Percentiles rank a stretch among this genome's conserved stretches.
These are phyloP conservation scores for Xylocopa sonorina DNA, from an alignment of 1,140 invertebrate species.

Conservation along the genomic window DNA sequence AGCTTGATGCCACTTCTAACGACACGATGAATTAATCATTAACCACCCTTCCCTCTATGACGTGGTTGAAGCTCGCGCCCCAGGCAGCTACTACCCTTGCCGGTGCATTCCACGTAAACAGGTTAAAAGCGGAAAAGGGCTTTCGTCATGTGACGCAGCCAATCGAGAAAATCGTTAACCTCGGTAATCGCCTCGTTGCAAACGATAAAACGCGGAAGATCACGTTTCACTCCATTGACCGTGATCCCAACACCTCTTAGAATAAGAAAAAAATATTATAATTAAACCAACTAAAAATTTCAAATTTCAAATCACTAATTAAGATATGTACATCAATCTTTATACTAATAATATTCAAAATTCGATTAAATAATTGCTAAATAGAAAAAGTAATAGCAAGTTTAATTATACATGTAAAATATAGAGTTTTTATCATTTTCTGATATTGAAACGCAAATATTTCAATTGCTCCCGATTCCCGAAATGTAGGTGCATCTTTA, in stretches of 20 bases:
- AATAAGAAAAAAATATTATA: neutral
- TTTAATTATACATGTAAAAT: too few relatives aligned
- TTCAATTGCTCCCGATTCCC: neutral
- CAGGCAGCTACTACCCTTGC: slow-evolving; percentile 20
- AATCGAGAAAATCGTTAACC: slow-evolving; percentile 51
- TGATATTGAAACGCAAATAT: too few relatives aligned
- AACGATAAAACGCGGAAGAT: neutral
- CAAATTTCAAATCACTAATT: neutral
- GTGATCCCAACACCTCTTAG: neutral
- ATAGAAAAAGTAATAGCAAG: too few relatives aligned
- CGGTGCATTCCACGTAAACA: slow-evolving; percentile 40
- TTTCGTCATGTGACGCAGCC: slow-evolving; percentile 14
- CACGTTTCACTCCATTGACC: too few relatives aligned
- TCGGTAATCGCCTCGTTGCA: neutral
- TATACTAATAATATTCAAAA: too few relatives aligned
- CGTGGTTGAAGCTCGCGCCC: neutral
- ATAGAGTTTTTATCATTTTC: too few relatives aligned
- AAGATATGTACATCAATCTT: too few relatives aligned
- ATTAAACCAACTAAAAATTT: neutral
- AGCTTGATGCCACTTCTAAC: slow-evolving; percentile 70
- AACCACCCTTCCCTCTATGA: neutral
- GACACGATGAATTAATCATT: slow-evolving; percentile 72
- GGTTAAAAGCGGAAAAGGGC: slow-evolving; percentile 58
- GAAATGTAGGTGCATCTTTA: neutral
- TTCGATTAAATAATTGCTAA: too few relatives aligned